Evolutionary conservation across 2,113 vertebrate species (phyloP).

Genomic region (Arothron firmamentum): DNA sequence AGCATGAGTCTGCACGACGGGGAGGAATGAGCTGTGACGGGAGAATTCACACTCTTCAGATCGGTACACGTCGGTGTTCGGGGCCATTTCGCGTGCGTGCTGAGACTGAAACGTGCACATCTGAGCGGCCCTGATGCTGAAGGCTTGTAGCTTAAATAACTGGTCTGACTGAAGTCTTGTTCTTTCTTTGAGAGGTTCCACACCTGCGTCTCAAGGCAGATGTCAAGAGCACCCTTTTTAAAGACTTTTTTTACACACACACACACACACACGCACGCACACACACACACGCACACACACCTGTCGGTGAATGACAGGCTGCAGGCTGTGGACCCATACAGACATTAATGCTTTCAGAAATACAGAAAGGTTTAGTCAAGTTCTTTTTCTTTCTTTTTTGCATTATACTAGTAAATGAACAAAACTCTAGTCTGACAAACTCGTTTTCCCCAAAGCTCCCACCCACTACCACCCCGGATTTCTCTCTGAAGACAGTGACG

Average conservation of each 20-base stretch:
- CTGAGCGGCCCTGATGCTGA: conserved; percentile 50
- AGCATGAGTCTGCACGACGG: conserved; percentile 62
- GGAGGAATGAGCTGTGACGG: conserved; percentile 65
- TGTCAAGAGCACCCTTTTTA: conserved; percentile 66
- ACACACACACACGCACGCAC: conserved; percentile 13
- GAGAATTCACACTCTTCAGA: conserved; percentile 1
- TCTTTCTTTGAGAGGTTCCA: conserved; percentile 56
- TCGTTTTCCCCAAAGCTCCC: conserved; percentile 37
- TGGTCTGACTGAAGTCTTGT: conserved; percentile 61
- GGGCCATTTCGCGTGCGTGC: conserved; percentile 55
- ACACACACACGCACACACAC: not conserved
- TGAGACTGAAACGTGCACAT: conserved; percentile 35
- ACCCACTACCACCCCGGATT: conserved; percentile 35
- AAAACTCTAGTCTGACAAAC: conserved; percentile 46
- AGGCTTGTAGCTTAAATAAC: conserved; percentile 68
- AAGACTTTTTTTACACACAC: conserved; percentile 29
- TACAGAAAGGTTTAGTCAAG: conserved; percentile 18
- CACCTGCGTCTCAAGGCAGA: conserved; percentile 58
- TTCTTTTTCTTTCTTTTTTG: conserved; percentile 46
- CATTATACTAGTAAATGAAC: conserved; percentile 60
- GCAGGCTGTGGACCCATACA: conserved; percentile 22
- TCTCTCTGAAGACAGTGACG: conserved; percentile 76
- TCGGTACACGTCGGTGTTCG: conserved; percentile 13
- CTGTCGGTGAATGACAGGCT: conserved; percentile 43
- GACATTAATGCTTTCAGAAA: conserved; percentile 34